Evolutionary conservation across 2,797 vertebrate species (phyloP), one percentile per base, ranked within the genome.

Genomic region (Sebastes trivittatus): DNA sequence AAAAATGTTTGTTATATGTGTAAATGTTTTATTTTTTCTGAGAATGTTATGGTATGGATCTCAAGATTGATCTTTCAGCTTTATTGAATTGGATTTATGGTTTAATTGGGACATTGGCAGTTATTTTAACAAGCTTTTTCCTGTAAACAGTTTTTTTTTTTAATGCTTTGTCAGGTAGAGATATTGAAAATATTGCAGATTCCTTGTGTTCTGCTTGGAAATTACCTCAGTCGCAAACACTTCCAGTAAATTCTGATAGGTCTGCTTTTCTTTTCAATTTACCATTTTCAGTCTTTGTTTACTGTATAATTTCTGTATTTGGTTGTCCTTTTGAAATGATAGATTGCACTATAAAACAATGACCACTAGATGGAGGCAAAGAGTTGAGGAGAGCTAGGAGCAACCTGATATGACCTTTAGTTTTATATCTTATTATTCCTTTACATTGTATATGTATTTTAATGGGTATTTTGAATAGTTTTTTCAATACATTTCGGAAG

Each of bases 291-390:
- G 27, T 27, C 2, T 27, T 65, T 30, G 29, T 64, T 68, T 49
- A 25, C 16, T 25, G 3, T 1, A 11, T 10, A 42, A 23, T 4
- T 6, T 18, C 9, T 68, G 9, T 11, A 14, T 32, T 30, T 66
- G 20, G 3, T 38, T 65, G 14, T 16, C 11, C n/a, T n/a, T 66
- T 54, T 52, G 23, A 63, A 34, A 29, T 1, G 1, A 7, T 16
- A 36, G 14, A 2, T 4, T 85, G 82, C 11, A 20, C 29, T 78
- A 7, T 18, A 2, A 27, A 30, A 52, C 2, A 11, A 0, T 76
- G 30, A 7, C 82, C 90, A 89, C 82, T 52, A 84, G 89, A 81
- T 81, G 86, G 89, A 38, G 71, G 22, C 72, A 91, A 46, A 64
- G 55, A 56, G 18, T 56, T 5, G 10, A n/a, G 14, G 0, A 38